Evolutionary conservation across 1,140 invertebrate species (phyloP).

Genomic region (Battus philenor): DNA sequence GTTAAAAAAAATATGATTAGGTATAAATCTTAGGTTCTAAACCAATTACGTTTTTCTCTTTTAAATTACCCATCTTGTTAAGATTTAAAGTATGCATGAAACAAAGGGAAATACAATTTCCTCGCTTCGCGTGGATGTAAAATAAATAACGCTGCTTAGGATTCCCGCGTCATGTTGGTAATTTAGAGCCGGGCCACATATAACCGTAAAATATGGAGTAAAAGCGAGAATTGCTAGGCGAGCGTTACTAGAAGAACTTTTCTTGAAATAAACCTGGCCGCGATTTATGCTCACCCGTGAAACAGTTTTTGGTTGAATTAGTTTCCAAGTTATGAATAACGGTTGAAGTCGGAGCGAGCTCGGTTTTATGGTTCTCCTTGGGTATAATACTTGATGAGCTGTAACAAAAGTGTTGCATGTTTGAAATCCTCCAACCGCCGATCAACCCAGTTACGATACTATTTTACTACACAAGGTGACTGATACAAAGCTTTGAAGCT

Average conservation of each 20-base stretch:
- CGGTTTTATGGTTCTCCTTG: slow-evolving; percentile 20
- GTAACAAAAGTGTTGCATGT: slow-evolving; percentile 6
- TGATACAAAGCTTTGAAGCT: too few relatives aligned
- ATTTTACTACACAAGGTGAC: too few relatives aligned
- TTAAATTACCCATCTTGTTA: too few relatives aligned
- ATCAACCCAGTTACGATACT: background rate
- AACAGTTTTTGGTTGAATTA: slow-evolving; percentile 50
- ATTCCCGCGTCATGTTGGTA: slow-evolving; percentile 12
- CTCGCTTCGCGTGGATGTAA: background rate
- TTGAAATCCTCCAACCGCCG: background rate
- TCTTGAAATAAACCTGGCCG: slow-evolving; percentile 34
- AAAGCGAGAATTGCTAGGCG: slow-evolving; percentile 3
- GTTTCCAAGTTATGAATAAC: slow-evolving; percentile 53
- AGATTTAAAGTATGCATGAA: too few relatives aligned
- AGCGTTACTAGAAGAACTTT: slow-evolving; percentile 18
- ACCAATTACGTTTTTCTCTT: too few relatives aligned
- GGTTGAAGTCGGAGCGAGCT: slow-evolving; percentile 29
- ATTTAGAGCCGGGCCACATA: slow-evolving; percentile 4
- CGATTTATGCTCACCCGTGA: slow-evolving; percentile 56
- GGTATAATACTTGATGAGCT: slow-evolving; percentile 13
- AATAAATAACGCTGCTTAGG: slow-evolving; percentile 8
- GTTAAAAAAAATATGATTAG: too few relatives aligned
- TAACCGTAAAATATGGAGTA: slow-evolving; percentile 11
- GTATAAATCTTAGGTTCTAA: too few relatives aligned
- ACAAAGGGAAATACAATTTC: slow-evolving; percentile 4